Conservation (phyloP, 1,140 invertebrate species). For the Stegodyphus mimosarum region DNA sequence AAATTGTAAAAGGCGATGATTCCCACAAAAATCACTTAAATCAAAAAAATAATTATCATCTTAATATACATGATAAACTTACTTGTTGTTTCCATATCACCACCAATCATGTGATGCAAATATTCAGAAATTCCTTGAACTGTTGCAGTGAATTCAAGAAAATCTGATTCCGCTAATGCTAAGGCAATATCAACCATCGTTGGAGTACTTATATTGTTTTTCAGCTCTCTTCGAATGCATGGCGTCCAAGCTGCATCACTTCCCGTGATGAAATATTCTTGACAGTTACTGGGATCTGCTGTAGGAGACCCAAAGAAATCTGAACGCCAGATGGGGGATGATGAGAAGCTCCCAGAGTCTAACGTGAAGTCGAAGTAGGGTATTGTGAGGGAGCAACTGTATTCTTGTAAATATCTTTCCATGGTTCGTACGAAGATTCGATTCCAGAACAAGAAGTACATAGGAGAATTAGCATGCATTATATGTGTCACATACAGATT, state of each 20-base stretch:
- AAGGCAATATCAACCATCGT: slow-evolving; percentile 47
- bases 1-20: no score
- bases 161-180: slow-evolving; percentile 41
- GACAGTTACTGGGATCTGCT: slow-evolving; percentile 1
- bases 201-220: background rate
- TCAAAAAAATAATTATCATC: no score
- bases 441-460: slow-evolving; percentile 54
- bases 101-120: slow-evolving; percentile 40
- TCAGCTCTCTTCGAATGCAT: slow-evolving; percentile 9
- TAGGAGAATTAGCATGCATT: slow-evolving; percentile 40
- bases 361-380: slow-evolving; percentile 60
- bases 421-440: slow-evolving; percentile 32
- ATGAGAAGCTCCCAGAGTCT: slow-evolving; percentile 46
- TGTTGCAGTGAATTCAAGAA: slow-evolving; percentile 25
- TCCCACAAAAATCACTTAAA: no score
- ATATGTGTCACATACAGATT: slow-evolving; percentile 42
- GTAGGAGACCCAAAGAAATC: slow-evolving; percentile 37
- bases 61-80: background rate
- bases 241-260: slow-evolving; percentile 25
- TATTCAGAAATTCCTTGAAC: slow-evolving; percentile 21
- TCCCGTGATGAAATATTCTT: background rate
- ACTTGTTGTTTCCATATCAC: slow-evolving; percentile 37
- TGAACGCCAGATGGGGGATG: slow-evolving; percentile 34
- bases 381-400: slow-evolving; percentile 23
- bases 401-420: slow-evolving; percentile 51